phyloP scores from a whole-genome alignment of 2,113 vertebrate genomes.

The Gymnobelideus leadbeateri region DNA sequence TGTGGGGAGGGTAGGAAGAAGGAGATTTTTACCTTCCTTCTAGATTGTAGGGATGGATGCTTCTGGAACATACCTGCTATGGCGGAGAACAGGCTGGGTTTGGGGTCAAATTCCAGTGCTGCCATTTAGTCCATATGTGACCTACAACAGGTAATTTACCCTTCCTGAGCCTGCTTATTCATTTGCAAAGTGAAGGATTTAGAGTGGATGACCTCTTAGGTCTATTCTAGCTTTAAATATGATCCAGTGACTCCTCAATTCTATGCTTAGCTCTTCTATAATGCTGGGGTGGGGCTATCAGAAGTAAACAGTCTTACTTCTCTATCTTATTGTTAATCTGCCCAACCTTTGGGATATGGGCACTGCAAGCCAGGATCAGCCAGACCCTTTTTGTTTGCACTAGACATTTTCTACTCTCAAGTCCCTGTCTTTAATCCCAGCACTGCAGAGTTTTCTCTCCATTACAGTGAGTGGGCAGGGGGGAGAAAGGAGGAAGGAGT shows the following conservation, averaged over 20 bases:
- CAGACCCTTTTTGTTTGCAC: not conserved
- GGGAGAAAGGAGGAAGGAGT: not conserved
- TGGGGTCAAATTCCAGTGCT: not conserved
- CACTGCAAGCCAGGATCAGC: not conserved
- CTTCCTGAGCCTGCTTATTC: not conserved
- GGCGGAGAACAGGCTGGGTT: not conserved
- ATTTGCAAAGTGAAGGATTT: not conserved
- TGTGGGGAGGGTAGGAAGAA: not conserved
- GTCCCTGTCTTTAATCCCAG: not conserved
- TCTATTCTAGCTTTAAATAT: not conserved
- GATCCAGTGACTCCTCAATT: not conserved
- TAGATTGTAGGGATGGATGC: fast-evolving
- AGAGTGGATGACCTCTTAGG: not conserved
- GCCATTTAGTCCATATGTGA: not conserved
- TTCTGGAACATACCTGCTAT: not conserved
- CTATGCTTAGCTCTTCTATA: not conserved
- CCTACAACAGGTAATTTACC: not conserved
- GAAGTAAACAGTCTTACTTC: not conserved
- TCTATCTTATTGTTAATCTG: not conserved
- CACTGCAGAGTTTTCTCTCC: too few relatives aligned
- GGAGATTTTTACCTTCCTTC: not conserved
- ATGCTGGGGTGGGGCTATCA: not conserved
- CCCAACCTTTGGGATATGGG: not conserved
- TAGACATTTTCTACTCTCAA: not conserved
- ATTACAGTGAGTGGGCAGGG: not conserved